Base-by-base conservation (phyloP, 2,113 vertebrate genomes). In the Recurvirostra avosetta region DNA sequence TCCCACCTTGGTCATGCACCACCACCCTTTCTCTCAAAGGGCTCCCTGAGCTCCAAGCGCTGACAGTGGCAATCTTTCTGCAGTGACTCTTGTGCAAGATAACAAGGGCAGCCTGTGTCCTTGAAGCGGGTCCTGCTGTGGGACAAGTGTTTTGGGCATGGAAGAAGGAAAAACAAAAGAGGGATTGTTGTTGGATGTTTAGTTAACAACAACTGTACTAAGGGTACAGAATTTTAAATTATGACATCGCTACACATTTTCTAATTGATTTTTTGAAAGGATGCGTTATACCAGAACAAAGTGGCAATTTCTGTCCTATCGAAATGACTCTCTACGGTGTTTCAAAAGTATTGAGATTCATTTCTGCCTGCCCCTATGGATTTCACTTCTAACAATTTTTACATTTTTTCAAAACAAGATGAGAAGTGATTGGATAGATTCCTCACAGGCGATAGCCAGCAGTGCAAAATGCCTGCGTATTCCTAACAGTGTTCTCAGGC, bases 1-100 rank as follows among this genome's bases (percentile, higher is more conserved):
- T 88, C 36, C 36, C 50, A 16, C 3, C 0, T 9, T 0, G 7
- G 50, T 34, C 47, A 38, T 0, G 1, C 12, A 41, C 19, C 29
- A 50, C 7, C 50, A 17, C 8, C 15, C 4, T 30, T 67, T 20
- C 50, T 45, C 66, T 70, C 59, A 38, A 41, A 80, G 49, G 13
- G 49, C 34, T 79, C 26, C 81, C 8, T 2, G 2, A 32, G 12
- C 3, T n/a, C 66, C 32, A 19, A 36, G 49, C 50, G 55, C 5
- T 4, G 10, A 3, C 8, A 45, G 22, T 5, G n/a, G n/a, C 15
- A 34, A 56, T n/a, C 49, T 47, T 70, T n/a, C 43, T 47, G 22
- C 40, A 32, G 59, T 3, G 11, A 41, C 26, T 72, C 50, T 17
- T 2, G 8, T n/a, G 43, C 34, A 70, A 65, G 52, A 2, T 8